These are phyloP conservation scores for Ostrea edulis DNA, from an alignment of 1,140 invertebrate genomes.

Conservation along the genomic window DNA sequence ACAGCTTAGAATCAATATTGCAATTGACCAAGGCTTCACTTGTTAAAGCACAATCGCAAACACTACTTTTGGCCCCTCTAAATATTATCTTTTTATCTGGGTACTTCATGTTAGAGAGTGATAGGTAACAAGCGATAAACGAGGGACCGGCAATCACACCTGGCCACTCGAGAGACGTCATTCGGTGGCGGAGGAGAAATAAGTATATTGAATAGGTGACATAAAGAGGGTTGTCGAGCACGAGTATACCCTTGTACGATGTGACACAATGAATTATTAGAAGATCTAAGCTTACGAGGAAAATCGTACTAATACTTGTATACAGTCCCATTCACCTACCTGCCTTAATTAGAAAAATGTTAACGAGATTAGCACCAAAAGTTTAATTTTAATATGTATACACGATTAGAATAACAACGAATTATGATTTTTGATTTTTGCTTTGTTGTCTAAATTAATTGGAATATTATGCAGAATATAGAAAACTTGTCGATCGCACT, in stretches of 20 bases:
- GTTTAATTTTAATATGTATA: neutral
- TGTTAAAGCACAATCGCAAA: constrained; percentile 38
- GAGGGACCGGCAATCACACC: neutral
- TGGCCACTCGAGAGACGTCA: constrained; percentile 7
- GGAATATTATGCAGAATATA: constrained; percentile 21
- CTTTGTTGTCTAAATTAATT: constrained; percentile 35
- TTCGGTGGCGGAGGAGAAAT: neutral
- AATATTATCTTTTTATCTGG: constrained; percentile 44
- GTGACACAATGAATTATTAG: neutral
- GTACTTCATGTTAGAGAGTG: constrained; percentile 22
- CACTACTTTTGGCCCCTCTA: constrained; percentile 4
- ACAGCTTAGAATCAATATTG: neutral
- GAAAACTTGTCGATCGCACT: neutral
- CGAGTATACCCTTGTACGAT: neutral
- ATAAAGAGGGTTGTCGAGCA: neutral
- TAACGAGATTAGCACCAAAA: neutral
- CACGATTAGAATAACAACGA: neutral
- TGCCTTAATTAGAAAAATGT: constrained; percentile 15
- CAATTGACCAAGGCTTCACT: constrained; percentile 27
- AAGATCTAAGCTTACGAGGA: neutral
- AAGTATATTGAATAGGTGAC: constrained; percentile 19
- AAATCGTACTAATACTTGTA: neutral
- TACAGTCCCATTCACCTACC: neutral
- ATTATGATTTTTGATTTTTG: constrained; percentile 3
- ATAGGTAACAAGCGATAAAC: constrained; percentile 25